Percentiles rank a stretch among this genome's conserved stretches.
phyloP scores from a whole-genome alignment of 2,797 vertebrate species.

The Syndactyla subalaris region DNA sequence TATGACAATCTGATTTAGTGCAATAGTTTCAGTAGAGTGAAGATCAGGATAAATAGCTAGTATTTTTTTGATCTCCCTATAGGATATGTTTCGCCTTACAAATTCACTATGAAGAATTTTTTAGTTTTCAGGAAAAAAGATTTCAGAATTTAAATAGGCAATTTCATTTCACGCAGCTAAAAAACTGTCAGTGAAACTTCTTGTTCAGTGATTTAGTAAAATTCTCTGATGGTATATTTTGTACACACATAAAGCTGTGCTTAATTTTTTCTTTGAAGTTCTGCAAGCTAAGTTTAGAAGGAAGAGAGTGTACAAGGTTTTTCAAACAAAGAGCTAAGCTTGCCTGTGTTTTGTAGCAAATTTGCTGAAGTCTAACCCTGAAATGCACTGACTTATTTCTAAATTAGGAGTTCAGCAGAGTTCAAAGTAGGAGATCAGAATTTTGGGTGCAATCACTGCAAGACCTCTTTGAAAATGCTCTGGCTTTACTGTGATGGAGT shows the following conservation, averaged over 20 bases:
- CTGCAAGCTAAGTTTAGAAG: not conserved
- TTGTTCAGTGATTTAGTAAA: conserved; percentile 14
- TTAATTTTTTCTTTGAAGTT: conserved; percentile 33
- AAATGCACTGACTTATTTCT: not conserved
- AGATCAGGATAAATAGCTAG: not conserved
- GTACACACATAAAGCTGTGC: conserved; percentile 16
- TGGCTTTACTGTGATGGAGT: not conserved
- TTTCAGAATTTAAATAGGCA: conserved; percentile 16
- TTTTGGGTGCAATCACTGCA: not conserved
- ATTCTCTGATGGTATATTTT: conserved; percentile 31
- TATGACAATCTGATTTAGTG: not conserved
- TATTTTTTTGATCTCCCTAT: not conserved
- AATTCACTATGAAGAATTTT: not conserved
- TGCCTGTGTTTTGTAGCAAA: not conserved
- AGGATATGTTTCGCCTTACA: not conserved
- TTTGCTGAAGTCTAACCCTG: not conserved
- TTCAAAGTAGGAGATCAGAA: conserved; percentile 5
- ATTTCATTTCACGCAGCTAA: conserved; percentile 29
- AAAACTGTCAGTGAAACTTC: conserved; percentile 36
- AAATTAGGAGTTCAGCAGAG: not conserved
- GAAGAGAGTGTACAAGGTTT: not conserved
- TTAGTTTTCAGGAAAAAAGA: conserved; percentile 43
- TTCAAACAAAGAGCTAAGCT: not conserved
- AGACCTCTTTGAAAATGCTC: not conserved
- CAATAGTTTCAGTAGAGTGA: not conserved